A percentile compares a stretch with the other conserved stretches of the same genome.
Evolutionary conservation across 2,888 invertebrate species (phyloP).

Genomic region (Spodoptera exigua): DNA sequence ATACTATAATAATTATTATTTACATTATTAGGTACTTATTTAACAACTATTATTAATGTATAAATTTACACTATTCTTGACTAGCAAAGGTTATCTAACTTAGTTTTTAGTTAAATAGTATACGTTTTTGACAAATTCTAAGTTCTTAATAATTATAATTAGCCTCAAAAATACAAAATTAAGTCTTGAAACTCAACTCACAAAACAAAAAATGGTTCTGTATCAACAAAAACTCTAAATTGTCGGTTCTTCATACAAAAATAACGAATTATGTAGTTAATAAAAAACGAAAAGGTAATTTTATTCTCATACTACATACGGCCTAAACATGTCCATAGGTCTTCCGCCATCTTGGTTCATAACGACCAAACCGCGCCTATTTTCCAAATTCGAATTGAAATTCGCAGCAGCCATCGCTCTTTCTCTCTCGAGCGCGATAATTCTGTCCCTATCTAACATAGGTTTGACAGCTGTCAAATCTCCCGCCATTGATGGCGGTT

Average conservation of each 20-base stretch:
- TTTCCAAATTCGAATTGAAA: conserved; percentile 87
- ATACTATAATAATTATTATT: conserved; percentile 41
- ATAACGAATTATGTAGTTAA: conserved; percentile 42
- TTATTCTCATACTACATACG: conserved; percentile 87
- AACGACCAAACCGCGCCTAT: conserved; percentile 82
- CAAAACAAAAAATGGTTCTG: not conserved
- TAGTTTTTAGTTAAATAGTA: conserved; percentile 49
- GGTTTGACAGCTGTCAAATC: conserved; percentile 87
- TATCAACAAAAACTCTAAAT: not conserved
- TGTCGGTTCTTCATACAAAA: conserved; percentile 12
- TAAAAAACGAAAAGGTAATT: conserved; percentile 70
- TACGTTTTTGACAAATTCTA: conserved; percentile 26
- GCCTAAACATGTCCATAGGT: conserved; percentile 86
- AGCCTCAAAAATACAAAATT: not conserved
- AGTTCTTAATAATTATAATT: not conserved
- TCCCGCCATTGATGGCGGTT: conserved; percentile 75
- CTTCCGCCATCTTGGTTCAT: conserved; percentile 85
- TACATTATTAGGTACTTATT: conserved; percentile 47
- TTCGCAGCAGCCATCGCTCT: conserved; percentile 86
- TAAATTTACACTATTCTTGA: conserved; percentile 58
- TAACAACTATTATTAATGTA: conserved; percentile 52
- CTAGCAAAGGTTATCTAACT: conserved; percentile 50
- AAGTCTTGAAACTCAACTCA: no score
- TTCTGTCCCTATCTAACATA: conserved; percentile 85
- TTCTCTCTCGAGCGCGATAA: conserved; percentile 84